Conservation (phyloP, 2,113 vertebrate species). For the Lagenorhynchus albirostris region DNA sequence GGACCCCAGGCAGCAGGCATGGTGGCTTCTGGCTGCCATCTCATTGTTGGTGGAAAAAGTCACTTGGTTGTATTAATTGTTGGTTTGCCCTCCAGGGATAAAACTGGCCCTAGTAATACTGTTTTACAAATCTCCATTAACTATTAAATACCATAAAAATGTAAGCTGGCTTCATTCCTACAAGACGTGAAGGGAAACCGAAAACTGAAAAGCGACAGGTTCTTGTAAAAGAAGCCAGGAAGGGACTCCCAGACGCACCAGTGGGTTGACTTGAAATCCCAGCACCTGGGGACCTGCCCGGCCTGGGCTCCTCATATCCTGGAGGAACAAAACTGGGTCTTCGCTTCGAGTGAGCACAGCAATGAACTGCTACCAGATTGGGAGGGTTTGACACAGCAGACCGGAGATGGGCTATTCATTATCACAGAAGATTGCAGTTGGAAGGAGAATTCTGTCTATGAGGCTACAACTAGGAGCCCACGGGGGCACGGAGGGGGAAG, state of each 20-base stretch:
- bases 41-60: background rate
- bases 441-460: conserved; percentile 61
- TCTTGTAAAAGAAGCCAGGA: background rate
- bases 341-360: background rate
- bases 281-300: background rate
- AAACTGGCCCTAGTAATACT: background rate
- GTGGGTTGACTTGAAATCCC: background rate
- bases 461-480: conserved; percentile 51
- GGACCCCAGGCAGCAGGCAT: background rate
- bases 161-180: background rate
- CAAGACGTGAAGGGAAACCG: background rate
- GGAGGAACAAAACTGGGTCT: background rate
- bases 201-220: background rate
- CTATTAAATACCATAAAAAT: background rate
- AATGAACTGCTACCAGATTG: background rate
- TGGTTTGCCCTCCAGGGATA: background rate
- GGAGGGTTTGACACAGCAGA: background rate
- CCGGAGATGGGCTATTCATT: conserved; percentile 81
- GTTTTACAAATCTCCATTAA: background rate
- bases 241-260: background rate
- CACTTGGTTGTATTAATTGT: background rate
- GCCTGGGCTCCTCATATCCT: background rate
- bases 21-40: background rate
- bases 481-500: conserved; percentile 39
- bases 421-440: conserved; percentile 79